Base-by-base conservation (phyloP, 2,113 vertebrate genomes). In the Oenanthe oenanthe region DNA sequence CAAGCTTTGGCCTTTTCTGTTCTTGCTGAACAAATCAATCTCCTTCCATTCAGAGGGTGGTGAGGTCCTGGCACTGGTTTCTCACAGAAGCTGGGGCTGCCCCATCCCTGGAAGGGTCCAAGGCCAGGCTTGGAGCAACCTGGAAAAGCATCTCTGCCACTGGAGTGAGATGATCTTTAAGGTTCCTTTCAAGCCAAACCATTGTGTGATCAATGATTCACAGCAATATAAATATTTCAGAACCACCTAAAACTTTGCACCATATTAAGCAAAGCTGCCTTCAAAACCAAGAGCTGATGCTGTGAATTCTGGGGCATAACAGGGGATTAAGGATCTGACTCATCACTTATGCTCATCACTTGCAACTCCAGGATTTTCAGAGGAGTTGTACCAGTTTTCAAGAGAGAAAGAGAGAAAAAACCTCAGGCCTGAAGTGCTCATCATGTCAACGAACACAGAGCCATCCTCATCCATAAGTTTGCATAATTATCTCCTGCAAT, bases 401-500 rank as follows among this genome's bases (percentile, higher is more conserved):
- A 87, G 74, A 92, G 68, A 73, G 79, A 42, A 10, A 21, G 48
- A 61, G 15, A 42, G 85, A 88, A 40, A 86, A 68, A 79, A 86
- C 40, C 62, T 71, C 72, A 92, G 75, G 93, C 72, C 90, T 96
- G 56, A 84, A 96, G 95, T 84, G 92, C 88, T 95, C 93, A 93
- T 95, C 93, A 90, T 60, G 90, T 57, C 94, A 96, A 60, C 7
- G 79, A 96, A 96, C 92, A 96, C 78, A 90, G 90, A 93, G 79
- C 82, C 92, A 77, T 77, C 92, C 90, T 94, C 40, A 85, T 2
- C 93, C 85, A 43, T 31, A 77, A 40, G 58, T 63, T 91, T 74
- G 88, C 93, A 80, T 85, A 96, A 96, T 96, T 88, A 96, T 53
- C 91, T 92, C 91, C 86, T 43, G 80, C 88, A 53, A 70, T 75